A percentile compares a stretch with the other conserved stretches of the same genome.
These are phyloP conservation scores for Phaethornis superciliosus DNA, from an alignment of 2,113 vertebrate genomes.

Conservation along the genomic window DNA sequence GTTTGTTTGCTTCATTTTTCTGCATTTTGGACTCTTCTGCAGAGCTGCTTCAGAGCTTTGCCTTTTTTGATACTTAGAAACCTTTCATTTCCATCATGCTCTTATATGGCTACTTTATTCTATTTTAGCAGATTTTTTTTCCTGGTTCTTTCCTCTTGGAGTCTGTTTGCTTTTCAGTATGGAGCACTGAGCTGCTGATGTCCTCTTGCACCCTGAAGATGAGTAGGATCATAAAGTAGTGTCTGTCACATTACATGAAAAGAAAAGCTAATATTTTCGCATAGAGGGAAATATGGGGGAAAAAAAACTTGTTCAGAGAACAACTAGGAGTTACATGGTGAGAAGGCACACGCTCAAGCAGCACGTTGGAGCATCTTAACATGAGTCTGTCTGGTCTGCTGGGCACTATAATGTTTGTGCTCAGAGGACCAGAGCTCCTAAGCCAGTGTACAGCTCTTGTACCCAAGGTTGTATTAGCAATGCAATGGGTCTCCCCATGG, in stretches of 20 bases:
- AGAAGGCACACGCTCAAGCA: background rate
- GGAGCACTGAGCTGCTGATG: background rate
- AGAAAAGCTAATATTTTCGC: background rate
- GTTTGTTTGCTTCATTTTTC: background rate
- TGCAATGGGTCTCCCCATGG: background rate
- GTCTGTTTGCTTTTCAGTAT: background rate
- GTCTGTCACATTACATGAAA: background rate
- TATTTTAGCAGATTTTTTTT: background rate
- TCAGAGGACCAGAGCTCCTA: background rate
- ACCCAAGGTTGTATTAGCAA: background rate
- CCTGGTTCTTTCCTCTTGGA: background rate
- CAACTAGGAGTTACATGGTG: background rate
- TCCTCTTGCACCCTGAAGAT: background rate
- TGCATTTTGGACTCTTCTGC: background rate
- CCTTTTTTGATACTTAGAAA: background rate
- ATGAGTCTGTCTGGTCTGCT: rapidly evolving
- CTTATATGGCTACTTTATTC: background rate
- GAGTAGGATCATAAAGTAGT: rapidly evolving
- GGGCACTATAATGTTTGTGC: background rate
- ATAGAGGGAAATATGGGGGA: background rate
- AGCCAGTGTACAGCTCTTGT: too few relatives aligned
- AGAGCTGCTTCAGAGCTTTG: background rate
- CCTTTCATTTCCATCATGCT: background rate
- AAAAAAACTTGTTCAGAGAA: background rate
- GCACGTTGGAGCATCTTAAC: rapidly evolving